phyloP scores from a whole-genome alignment of 2,797 vertebrate genomes.

The Stomatorhinus walkeri region DNA sequence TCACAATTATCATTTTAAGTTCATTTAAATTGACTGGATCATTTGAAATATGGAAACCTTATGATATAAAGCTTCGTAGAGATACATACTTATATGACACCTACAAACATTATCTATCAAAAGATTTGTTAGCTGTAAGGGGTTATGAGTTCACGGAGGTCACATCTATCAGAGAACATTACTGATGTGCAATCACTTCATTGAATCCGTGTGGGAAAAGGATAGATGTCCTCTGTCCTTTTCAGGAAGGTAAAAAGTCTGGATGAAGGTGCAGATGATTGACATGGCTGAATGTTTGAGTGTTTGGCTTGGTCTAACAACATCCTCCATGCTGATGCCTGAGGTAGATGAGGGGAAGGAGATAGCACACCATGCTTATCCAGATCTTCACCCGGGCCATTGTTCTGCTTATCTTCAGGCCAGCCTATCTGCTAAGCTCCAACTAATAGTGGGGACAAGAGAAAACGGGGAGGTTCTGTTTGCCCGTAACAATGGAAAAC shows the following conservation, averaged over 20 bases:
- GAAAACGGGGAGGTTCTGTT: conserved; percentile 29
- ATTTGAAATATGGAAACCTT: neutral
- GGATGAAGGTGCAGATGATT: conserved; percentile 32
- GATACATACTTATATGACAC: neutral
- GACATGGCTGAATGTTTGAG: conserved; percentile 68
- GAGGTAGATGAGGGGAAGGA: conserved; percentile 57
- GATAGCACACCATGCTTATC: conserved; percentile 58
- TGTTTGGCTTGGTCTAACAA: conserved; percentile 72
- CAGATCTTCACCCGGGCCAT: conserved; percentile 53
- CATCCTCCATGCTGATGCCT: conserved; percentile 65
- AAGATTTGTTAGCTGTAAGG: neutral
- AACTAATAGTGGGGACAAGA: conserved; percentile 42
- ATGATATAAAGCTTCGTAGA: neutral
- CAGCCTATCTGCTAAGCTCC: conserved; percentile 49
- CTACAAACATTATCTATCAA: neutral
- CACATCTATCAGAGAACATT: neutral
- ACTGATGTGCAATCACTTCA: neutral
- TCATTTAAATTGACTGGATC: neutral
- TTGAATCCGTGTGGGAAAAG: neutral
- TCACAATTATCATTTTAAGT: neutral
- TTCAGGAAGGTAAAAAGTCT: neutral
- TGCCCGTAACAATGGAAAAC: conserved; percentile 39
- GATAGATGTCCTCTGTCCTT: neutral
- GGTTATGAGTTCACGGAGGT: neutral
- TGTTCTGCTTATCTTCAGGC: conserved; percentile 63